phyloP scores from a whole-genome alignment of 1,140 invertebrate species.

The Orchesella cincta region DNA sequence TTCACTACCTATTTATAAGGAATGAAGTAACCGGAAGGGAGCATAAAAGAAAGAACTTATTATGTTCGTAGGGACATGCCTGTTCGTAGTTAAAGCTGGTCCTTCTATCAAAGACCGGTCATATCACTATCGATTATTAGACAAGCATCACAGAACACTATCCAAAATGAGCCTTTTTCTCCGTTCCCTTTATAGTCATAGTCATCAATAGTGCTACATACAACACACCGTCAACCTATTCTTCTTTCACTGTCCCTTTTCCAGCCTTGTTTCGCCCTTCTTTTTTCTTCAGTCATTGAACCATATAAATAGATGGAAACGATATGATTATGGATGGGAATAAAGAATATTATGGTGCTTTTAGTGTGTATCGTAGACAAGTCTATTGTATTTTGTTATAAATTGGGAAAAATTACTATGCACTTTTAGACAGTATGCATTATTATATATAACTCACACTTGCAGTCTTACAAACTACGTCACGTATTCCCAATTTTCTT shows the following conservation, averaged over 20 bases:
- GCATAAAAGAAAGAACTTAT: background rate
- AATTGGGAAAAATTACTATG: background rate
- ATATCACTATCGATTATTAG: conserved; percentile 15
- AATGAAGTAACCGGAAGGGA: background rate
- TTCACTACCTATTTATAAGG: too few species aligned
- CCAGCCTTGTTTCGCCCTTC: background rate
- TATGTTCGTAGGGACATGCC: background rate
- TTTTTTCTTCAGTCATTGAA: background rate
- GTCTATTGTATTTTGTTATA: background rate
- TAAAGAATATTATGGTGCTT: background rate
- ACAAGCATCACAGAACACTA: background rate
- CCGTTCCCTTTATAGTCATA: background rate
- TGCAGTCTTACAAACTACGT: background rate
- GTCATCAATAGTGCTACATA: too few species aligned
- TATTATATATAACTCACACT: background rate
- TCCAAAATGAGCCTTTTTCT: background rate
- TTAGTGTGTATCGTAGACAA: background rate
- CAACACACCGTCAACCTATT: too few species aligned
- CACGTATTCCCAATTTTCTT: background rate
- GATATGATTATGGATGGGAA: background rate
- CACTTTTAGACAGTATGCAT: background rate
- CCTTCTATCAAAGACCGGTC: too few species aligned
- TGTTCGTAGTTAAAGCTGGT: background rate
- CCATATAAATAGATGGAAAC: background rate
- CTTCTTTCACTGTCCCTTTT: background rate